These are phyloP conservation scores for Halichondria panicea DNA, from an alignment of 37 sponge, comb jelly and placozoan genomes.

Conservation along the genomic window DNA sequence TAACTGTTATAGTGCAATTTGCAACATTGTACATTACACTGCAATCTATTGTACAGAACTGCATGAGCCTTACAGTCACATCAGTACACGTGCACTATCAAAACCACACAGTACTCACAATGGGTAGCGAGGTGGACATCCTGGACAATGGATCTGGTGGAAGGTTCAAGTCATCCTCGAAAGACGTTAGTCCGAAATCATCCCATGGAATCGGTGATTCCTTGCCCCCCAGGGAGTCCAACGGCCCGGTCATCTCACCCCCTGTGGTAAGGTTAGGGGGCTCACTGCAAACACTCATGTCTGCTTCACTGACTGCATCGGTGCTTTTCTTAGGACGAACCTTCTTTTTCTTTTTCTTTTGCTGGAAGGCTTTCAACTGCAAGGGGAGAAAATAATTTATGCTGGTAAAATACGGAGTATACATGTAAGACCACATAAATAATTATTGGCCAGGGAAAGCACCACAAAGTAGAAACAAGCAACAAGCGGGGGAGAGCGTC, in stretches of 20 bases:
- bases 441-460: background rate
- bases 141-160: too few relatives aligned
- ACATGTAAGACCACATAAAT: background rate
- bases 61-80: background rate
- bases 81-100: background rate
- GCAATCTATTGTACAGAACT: too few relatives aligned
- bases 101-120: background rate
- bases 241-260: too few relatives aligned
- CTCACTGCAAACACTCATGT: conserved; percentile 1
- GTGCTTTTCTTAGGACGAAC: conserved; percentile 3
- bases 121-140: background rate
- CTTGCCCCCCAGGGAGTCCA: background rate
- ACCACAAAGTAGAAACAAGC: background rate
- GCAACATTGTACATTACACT: too few relatives aligned
- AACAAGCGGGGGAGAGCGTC: too few relatives aligned
- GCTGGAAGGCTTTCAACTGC: conserved; percentile 40
- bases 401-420: background rate
- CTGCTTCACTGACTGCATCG: background rate
- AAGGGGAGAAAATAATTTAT: background rate
- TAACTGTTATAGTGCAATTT: too few relatives aligned
- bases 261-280: background rate
- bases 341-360: conserved; percentile 44
- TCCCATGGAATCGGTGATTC: conserved; percentile 11
- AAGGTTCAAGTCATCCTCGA: too few relatives aligned
- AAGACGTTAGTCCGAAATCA: background rate